Percentiles rank a stretch among this genome's conserved stretches.
Conservation (phyloP, 35 echinoderm and acorn worm genomes). For the Hemicentrotus pulcherrimus region DNA sequence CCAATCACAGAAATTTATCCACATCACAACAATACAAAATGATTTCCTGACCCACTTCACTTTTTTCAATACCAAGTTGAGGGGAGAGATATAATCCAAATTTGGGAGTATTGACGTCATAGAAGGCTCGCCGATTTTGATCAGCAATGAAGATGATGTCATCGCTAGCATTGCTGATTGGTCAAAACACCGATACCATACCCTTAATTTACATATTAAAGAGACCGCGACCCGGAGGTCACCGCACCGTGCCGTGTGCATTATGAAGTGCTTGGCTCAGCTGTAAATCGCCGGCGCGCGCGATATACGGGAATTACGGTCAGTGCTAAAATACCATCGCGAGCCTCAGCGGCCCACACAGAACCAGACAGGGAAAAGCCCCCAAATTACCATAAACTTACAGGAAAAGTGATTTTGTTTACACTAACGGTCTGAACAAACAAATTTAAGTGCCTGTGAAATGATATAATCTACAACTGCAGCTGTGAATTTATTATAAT, state of each 20-base stretch:
- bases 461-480: neutral
- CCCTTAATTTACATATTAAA: conserved; percentile 25
- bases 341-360: neutral
- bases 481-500: neutral
- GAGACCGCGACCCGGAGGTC: neutral
- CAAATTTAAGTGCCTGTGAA: neutral
- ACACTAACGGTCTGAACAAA: neutral
- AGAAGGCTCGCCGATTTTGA: neutral
- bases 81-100: neutral
- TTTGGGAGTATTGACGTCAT: conserved; percentile 30
- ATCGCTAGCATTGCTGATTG: neutral
- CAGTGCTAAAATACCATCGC: neutral
- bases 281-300: conserved; percentile 17
- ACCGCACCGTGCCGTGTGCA: neutral
- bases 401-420: neutral
- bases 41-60: neutral
- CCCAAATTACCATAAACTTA: neutral
- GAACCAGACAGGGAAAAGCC: neutral
- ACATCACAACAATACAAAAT: neutral
- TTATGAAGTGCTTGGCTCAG: conserved; percentile 23
- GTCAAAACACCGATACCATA: neutral
- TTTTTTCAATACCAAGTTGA: too few species aligned
- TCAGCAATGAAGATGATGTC: conserved; percentile 18
- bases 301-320: neutral
- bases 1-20: too few species aligned